Evolutionary conservation across 2,113 vertebrate genomes (phyloP), one percentile per base, ranked within the genome.

Genomic region (Lophotis ruficrista): DNA sequence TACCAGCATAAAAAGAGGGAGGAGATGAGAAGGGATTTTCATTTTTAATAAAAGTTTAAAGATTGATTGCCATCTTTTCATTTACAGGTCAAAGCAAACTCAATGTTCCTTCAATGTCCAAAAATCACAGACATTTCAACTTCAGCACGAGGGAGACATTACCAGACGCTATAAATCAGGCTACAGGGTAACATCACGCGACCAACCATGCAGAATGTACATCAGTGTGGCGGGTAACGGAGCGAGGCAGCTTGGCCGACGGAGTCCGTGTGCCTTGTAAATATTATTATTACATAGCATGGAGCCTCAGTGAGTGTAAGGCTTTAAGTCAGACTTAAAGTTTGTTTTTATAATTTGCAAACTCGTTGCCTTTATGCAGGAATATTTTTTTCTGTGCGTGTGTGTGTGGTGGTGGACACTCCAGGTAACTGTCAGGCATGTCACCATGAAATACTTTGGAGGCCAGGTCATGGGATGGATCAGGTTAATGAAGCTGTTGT

Each of bases 141-240:
- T 89, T 53, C 57, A 71, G 62, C 33, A 21, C 3, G 0, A 57
- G 56, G 56, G 61, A 71, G 73, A 81, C 9, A 2, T 81, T 84
- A 58, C 58, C 88, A 94, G 93, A 89, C 37, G 0, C 58, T 58
- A 93, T 85, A 91, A 81, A 94, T 94, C 94, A 91, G 27, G 31
- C 38, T 48, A 23, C 9, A 43, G n/a, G 30, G 50, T 69, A 81
- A 51, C 2, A 17, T 80, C 68, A 62, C 2, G 31, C 48, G 1
- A 21, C 83, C 88, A 70, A 53, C 50, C 15, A 2, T 72, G 77
- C 47, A 28, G 81, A 47, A 79, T 45, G 38, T 37, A 53, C 14
- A 6, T 51, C 71, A 60, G 66, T 1, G 64, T 4, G 3, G 53
- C 0, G 17, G 77, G 64, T 58, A 80, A 77, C 24, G 9, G 81